Conservation (phyloP, 2,113 vertebrate genomes). For the Cynocephalus volans region DNA sequence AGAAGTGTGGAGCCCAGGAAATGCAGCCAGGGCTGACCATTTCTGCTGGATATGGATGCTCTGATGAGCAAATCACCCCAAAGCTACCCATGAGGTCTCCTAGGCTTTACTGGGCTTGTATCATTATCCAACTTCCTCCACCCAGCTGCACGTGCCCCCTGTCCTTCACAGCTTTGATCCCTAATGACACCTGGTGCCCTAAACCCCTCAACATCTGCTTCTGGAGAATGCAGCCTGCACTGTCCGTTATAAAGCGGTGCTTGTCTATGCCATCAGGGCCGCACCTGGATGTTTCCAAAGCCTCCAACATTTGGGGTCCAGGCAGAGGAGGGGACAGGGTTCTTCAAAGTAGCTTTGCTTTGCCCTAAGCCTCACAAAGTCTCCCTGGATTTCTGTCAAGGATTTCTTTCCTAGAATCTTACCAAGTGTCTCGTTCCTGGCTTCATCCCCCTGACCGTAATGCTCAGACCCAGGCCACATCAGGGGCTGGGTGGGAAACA, state of each 20-base stretch:
- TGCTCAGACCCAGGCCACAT: not conserved
- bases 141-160: not conserved
- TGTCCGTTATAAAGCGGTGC: not conserved
- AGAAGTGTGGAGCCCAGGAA: not conserved
- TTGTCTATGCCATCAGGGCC: not conserved
- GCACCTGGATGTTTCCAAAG: not conserved
- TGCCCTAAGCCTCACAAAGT: not conserved
- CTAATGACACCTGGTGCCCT: not conserved
- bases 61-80: not conserved
- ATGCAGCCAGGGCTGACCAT: not conserved
- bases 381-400: constrained; percentile 3
- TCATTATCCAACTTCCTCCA: fast-evolving
- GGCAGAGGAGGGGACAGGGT: not conserved
- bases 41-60: not conserved
- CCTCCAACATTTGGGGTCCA: not conserved
- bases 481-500: not conserved
- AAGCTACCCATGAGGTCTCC: not conserved
- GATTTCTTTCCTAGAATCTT: not conserved
- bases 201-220: not conserved
- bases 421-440: not conserved
- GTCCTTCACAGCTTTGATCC: not conserved
- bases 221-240: not conserved
- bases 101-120: not conserved
- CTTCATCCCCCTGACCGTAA: not conserved
- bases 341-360: not conserved